Evolutionary conservation across 2,797 vertebrate genomes (phyloP).

Genomic region (Takifugu ocellatus): DNA sequence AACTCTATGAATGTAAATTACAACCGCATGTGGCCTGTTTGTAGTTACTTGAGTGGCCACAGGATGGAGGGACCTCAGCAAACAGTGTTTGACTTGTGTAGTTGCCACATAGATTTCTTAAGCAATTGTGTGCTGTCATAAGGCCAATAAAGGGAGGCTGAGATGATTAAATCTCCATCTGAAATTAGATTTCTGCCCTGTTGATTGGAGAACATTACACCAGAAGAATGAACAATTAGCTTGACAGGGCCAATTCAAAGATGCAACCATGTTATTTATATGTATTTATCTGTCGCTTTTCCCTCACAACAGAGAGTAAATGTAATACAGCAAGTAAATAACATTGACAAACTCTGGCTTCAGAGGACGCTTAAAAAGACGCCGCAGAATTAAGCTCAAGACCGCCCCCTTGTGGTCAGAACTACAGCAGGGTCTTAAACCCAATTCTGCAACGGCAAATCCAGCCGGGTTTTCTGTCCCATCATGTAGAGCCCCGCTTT

Average conservation of each 20-base stretch:
- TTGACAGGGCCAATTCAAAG: constrained; percentile 34
- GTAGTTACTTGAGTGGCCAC: constrained; percentile 52
- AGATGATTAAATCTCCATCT: constrained; percentile 38
- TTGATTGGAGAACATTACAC: constrained; percentile 13
- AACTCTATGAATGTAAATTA: background rate
- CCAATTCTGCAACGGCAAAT: no score
- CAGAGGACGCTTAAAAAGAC: no score
- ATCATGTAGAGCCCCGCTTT: no score
- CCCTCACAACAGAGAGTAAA: background rate
- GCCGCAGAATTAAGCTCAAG: no score
- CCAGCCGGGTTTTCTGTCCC: no score
- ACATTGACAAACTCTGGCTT: no score
- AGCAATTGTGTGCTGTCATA: background rate
- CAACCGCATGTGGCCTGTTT: background rate
- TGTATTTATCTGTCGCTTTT: constrained; percentile 6
- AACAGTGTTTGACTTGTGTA: background rate
- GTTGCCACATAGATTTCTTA: background rate
- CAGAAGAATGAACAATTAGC: constrained; percentile 47
- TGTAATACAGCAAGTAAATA: no score
- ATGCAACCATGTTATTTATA: constrained; percentile 14
- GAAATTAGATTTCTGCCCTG: constrained; percentile 38
- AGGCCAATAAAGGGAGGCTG: constrained; percentile 2
- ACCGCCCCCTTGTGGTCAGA: no score
- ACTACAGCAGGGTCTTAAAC: no score
- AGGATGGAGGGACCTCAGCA: constrained; percentile 58